Evolutionary conservation across 2,888 invertebrate genomes (phyloP).

Genomic region (Phoenoteleia sp.): DNA sequence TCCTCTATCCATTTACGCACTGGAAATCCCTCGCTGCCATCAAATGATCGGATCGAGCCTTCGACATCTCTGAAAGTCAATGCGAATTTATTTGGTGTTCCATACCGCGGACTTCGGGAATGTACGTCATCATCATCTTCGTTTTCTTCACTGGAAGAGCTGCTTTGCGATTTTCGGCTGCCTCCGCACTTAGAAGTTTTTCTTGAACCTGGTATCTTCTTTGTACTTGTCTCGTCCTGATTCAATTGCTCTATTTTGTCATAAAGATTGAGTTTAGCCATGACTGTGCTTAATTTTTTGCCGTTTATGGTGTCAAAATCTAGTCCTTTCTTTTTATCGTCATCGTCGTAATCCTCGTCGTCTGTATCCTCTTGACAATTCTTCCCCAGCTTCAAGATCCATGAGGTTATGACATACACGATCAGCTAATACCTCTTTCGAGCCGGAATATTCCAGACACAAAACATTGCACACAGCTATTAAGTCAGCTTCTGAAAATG

Average conservation of each 20-base stretch:
- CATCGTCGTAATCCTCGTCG: background rate
- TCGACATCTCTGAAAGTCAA: slow-evolving; percentile 2
- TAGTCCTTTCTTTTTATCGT: too few species aligned
- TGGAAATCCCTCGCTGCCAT: too few species aligned
- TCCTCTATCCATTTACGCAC: too few species aligned
- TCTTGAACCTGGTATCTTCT: too few species aligned
- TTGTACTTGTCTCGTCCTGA: too few species aligned
- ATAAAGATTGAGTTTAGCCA: too few species aligned
- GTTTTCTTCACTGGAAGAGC: slow-evolving; percentile 18
- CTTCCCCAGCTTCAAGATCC: slow-evolving; percentile 13
- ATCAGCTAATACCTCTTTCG: slow-evolving; percentile 3
- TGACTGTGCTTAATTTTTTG: too few species aligned
- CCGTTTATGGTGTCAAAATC: too few species aligned
- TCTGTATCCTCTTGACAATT: background rate
- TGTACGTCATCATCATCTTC: background rate
- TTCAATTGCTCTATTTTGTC: too few species aligned
- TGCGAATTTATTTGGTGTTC: background rate
- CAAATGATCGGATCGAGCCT: background rate
- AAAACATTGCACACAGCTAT: slow-evolving; percentile 30
- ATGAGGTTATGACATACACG: slow-evolving; percentile 8
- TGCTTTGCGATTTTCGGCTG: too few species aligned
- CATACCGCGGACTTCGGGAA: too few species aligned
- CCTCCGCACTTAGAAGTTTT: too few species aligned
- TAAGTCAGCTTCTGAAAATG: slow-evolving; percentile 11
- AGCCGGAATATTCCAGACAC: slow-evolving; percentile 35